Percentiles rank a stretch among this genome's conserved stretches.
These are phyloP conservation scores for Redunca redunca DNA, from an alignment of 2,113 vertebrate species.

Conservation along the genomic window DNA sequence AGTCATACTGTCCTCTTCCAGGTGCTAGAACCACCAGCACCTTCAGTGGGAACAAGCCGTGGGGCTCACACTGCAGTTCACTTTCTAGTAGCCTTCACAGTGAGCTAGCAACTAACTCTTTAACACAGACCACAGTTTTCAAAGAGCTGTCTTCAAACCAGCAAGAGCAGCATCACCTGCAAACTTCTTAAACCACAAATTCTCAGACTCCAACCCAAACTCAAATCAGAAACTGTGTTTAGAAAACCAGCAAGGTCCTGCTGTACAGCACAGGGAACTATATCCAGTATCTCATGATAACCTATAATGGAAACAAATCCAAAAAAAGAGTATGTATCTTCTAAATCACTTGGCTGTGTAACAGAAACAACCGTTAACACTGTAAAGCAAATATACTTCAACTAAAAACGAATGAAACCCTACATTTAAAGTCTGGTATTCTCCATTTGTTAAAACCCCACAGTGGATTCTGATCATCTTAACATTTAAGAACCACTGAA, in stretches of 20 bases:
- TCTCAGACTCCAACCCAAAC: not conserved
- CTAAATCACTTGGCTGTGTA: not conserved
- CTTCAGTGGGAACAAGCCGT: not conserved
- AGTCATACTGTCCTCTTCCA: not conserved
- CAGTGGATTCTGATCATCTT: not conserved
- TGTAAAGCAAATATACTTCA: not conserved
- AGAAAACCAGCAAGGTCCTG: not conserved
- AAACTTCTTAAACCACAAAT: not conserved
- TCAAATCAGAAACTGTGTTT: not conserved
- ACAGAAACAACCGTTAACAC: not conserved
- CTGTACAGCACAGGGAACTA: not conserved
- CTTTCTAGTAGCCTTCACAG: not conserved
- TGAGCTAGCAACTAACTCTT: not conserved
- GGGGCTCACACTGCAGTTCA: fast-evolving
- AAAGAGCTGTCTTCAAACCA: not conserved
- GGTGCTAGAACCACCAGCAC: not conserved
- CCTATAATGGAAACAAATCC: not conserved
- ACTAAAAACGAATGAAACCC: not conserved
- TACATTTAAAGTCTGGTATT: not conserved
- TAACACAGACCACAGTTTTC: not conserved
- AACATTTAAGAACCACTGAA: not conserved
- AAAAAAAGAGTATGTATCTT: not conserved
- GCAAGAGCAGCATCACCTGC: not conserved
- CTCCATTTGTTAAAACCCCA: not conserved
- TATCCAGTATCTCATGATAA: not conserved